Base-by-base conservation (phyloP, 2,113 vertebrate genomes). In the Rallus limicola region DNA sequence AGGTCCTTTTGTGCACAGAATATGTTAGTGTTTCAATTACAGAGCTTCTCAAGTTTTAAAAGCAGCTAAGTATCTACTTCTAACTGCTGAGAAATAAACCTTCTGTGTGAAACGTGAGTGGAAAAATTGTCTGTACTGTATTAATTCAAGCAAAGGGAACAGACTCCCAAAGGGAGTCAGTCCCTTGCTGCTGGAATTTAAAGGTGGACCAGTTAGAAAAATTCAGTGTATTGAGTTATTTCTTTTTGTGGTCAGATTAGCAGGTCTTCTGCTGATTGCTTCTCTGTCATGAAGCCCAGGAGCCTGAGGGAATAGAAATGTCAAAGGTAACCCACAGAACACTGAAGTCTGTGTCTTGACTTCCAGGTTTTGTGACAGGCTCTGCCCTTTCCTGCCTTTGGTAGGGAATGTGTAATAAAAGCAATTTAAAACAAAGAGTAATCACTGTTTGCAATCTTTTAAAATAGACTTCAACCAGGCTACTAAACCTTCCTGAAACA, bases 21-120 rank as follows among this genome's bases (percentile, higher is more conserved):
- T 93, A 93, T 78, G 23, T 83, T 59, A 78, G 28, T 42, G 31
- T 68, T 96, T 67, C 92, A 88, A 88, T 91, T 91, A 96, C 42
- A 92, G 46, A 93, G 62, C 34, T 91, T 77, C 48, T 82, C 48
- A n/a, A 64, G 65, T 86, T 92, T 90, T 88, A 94, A 86, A 91
- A 95, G 53, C 56, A 76, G 26, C 33, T 60, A 92, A 88, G 72
- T 55, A 86, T 70, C 69, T 84, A 36, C 60, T 91, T 93, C 53
- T 68, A 78, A 56, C 59, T 88, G 33, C 74, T 84, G 69, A 62
- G 50, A 92, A 95, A 95, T 75, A 80, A 84, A 60, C 44, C 69
- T 86, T 86, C 81, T 76, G 11, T 89, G 60, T n/a, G 38, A 89
- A 93, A 88, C 0, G 0, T 59, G 60, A 92, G 34, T 38, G 64